Evolutionary conservation across 2,113 vertebrate genomes (phyloP), one percentile per base, ranked within the genome.

Genomic region (Coptodon rendalli): DNA sequence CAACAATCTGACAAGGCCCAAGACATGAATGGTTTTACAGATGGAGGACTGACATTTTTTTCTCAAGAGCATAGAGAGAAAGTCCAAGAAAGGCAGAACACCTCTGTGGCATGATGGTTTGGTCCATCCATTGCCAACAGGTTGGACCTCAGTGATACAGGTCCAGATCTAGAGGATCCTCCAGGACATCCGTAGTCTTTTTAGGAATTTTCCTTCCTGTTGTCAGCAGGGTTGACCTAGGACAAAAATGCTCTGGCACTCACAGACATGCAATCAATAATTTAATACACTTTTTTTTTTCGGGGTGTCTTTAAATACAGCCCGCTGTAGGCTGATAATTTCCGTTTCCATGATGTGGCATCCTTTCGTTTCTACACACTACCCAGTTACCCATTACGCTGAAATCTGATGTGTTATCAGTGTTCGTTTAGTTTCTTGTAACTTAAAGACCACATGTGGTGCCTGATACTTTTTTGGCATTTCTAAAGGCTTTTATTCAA

Each of bases 251-350:
- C 4, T 17, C 61, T 0, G 0, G 9, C 61, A 12, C 16, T 66
- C 2, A 36, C 61, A 66, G 31, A n/a, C 61, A 66, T 36, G 61
- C 0, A n/a, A 36, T n/a, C 31, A 36, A 31, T 27, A 2, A 57
- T 27, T 0, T 57, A 61, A 66, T 1, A 66, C 31, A n/a, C 10
- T 36, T 38, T 68, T 38, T 4, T 8, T 38, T 68, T 38, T 3
- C 11, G 6, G n/a, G 61, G 61, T 0, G 6, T 68, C 19, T 22
- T 3, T 38, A 0, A 0, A 68, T 68, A 22, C 19, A 38, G 34
- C 0, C 34, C 61, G 38, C 61, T 66, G 61, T 66, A 66, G 19
- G 1, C 17, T 38, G 61, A 66, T 66, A 8, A 66, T 38, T 66
- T 66, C 34, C 4, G 0, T 66, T 66, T 66, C 61, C 61, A 66